Percentiles rank a stretch among this genome's conserved stretches.
These are phyloP conservation scores for Lycophotia porphyrea DNA, from an alignment of 2,888 invertebrate species.

Conservation along the genomic window DNA sequence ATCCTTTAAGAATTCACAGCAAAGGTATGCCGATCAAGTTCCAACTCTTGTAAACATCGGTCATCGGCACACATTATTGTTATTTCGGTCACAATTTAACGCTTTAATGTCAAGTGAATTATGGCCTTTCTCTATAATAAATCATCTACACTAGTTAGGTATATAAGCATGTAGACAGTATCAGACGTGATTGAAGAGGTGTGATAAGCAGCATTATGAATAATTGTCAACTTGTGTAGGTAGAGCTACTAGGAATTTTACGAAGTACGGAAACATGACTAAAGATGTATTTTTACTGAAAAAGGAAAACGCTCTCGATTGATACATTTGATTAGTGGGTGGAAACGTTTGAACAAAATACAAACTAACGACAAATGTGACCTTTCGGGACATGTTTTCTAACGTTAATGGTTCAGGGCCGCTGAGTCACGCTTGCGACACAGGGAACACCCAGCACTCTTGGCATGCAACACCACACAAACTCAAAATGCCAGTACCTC, in stretches of 20 bases:
- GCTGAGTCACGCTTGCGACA: constrained; percentile 82
- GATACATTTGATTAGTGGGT: constrained; percentile 56
- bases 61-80: constrained; percentile 76
- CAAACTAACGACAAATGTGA: constrained; percentile 69
- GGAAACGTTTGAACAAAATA: constrained; percentile 56
- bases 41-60: constrained; percentile 76
- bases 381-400: constrained; percentile 76
- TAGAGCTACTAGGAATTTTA: constrained; percentile 28
- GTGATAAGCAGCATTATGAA: constrained; percentile 47
- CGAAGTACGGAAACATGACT: constrained; percentile 27
- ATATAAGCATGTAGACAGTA: constrained; percentile 44
- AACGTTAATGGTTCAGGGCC: constrained; percentile 84
- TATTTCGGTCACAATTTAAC: constrained; percentile 74
- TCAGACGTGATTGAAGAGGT: constrained; percentile 36
- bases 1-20: constrained; percentile 80
- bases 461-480: constrained; percentile 78
- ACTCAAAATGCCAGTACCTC: constrained; percentile 67
- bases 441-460: constrained; percentile 85
- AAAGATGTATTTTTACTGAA: constrained; percentile 12
- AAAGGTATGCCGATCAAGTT: constrained; percentile 73
- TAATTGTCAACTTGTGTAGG: constrained; percentile 7
- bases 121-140: constrained; percentile 56
- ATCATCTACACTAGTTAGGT: constrained; percentile 25
- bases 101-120: constrained; percentile 68
- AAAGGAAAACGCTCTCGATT: constrained; percentile 50